Percentiles rank a stretch among this genome's conserved stretches.
phyloP scores from a whole-genome alignment of 2,888 invertebrate species.

The Caenorhabditis imperialis region DNA sequence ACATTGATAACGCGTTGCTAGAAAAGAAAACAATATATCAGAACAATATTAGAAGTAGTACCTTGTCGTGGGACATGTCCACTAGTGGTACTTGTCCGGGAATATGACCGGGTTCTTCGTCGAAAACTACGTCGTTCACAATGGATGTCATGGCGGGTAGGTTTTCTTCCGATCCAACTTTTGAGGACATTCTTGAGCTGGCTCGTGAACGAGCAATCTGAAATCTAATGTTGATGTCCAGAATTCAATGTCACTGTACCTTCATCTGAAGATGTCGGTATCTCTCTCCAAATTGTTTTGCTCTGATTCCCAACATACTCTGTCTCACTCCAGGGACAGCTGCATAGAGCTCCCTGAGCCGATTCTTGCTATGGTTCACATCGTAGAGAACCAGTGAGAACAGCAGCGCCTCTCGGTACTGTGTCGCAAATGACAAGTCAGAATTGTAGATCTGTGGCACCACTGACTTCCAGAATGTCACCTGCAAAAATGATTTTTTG shows the following conservation, averaged over 20 bases:
- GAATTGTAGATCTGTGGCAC: conserved; percentile 72
- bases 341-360: conserved; percentile 72
- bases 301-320: conserved; percentile 71
- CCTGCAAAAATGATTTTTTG: conserved; percentile 37
- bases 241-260: background rate
- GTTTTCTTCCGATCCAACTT: conserved; percentile 66
- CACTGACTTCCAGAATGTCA: conserved; percentile 70
- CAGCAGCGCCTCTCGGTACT: conserved; percentile 70
- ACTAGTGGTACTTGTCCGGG: conserved; percentile 20
- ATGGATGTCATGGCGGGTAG: conserved; percentile 54
- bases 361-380: conserved; percentile 72
- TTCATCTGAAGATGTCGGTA: conserved; percentile 66
- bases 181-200: conserved; percentile 66
- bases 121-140: conserved; percentile 59
- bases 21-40: conserved; percentile 22
- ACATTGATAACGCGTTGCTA: conserved; percentile 76
- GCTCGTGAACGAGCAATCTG: conserved; percentile 66
- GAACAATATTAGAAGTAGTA: background rate
- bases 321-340: conserved; percentile 73
- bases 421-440: conserved; percentile 68
- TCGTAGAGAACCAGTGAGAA: conserved; percentile 72
- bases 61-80: conserved; percentile 49
- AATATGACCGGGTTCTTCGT: conserved; percentile 32
- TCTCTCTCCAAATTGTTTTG: conserved; percentile 72
- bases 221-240: no score